Conservation (phyloP, 2,113 vertebrate genomes). For the Gambusia affinis region DNA sequence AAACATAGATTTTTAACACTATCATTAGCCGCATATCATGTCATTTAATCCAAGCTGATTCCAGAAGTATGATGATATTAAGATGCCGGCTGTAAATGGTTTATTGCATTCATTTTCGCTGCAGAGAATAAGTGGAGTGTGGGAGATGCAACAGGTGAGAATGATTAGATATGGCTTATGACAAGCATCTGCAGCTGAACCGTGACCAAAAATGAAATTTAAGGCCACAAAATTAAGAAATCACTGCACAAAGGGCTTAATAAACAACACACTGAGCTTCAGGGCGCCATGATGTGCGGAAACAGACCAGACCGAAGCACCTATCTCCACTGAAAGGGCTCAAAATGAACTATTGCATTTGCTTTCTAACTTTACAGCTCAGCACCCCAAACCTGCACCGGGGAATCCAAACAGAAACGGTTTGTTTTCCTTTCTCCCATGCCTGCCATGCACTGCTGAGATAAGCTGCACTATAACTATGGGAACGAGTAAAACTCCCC, state of each 20-base stretch:
- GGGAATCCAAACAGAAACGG: slow-evolving; percentile 60
- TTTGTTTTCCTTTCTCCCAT: slow-evolving; percentile 30
- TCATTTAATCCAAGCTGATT: slow-evolving; percentile 10
- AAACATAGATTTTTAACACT: slow-evolving; percentile 1
- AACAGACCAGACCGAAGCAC: slow-evolving; percentile 35
- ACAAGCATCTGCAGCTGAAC: slow-evolving; percentile 63
- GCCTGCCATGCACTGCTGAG: slow-evolving; percentile 54
- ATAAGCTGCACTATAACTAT: slow-evolving; percentile 60
- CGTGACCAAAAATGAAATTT: slow-evolving; percentile 79
- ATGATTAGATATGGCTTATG: slow-evolving; percentile 74
- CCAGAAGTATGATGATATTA: neutral
- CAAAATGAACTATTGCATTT: slow-evolving; percentile 46
- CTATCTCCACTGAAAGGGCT: slow-evolving; percentile 40
- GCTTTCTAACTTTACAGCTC: slow-evolving; percentile 38
- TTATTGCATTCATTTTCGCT: slow-evolving; percentile 24
- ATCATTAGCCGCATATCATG: neutral
- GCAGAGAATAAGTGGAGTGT: slow-evolving; percentile 20
- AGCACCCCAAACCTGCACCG: slow-evolving; percentile 43
- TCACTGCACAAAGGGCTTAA: slow-evolving; percentile 60
- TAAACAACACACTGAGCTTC: neutral
- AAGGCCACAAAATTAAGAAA: slow-evolving; percentile 65
- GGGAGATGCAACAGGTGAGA: slow-evolving; percentile 75
- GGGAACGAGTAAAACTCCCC: slow-evolving; percentile 54
- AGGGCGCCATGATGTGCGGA: slow-evolving; percentile 41
- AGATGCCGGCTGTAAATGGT: slow-evolving; percentile 8